Percentiles rank a stretch among this genome's conserved stretches.
These are phyloP conservation scores for Drosophila mulleri DNA, from an alignment of 2,888 invertebrate genomes.

Conservation along the genomic window DNA sequence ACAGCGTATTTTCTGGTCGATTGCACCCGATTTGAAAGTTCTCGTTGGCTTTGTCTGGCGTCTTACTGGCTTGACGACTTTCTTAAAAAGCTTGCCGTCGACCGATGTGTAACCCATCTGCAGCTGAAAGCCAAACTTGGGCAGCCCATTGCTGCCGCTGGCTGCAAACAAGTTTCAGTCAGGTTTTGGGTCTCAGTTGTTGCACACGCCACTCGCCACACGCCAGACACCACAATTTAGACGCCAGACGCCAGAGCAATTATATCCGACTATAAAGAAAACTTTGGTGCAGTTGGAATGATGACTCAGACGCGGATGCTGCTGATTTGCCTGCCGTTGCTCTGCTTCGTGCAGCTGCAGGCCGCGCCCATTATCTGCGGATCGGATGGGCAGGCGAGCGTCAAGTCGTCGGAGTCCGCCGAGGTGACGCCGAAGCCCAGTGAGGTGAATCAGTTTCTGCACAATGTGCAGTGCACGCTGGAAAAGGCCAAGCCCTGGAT, in stretches of 20 bases:
- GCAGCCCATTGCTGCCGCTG: conserved; percentile 39
- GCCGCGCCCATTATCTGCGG: conserved; percentile 61
- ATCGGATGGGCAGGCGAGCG: conserved; percentile 23
- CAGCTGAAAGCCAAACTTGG: conserved; percentile 51
- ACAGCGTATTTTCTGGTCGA: background rate
- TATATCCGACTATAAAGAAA: conserved; percentile 5
- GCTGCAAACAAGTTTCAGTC: conserved; percentile 76
- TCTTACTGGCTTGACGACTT: conserved; percentile 59
- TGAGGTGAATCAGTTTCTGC: conserved; percentile 77
- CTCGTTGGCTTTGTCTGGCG: conserved; percentile 1
- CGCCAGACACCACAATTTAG: conserved; percentile 24
- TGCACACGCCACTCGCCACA: conserved; percentile 27
- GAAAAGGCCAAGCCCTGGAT: conserved; percentile 83
- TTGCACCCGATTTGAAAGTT: background rate
- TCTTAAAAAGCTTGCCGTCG: conserved; percentile 41
- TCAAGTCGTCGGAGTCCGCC: conserved; percentile 13
- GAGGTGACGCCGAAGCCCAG: conserved; percentile 52
- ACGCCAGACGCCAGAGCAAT: background rate
- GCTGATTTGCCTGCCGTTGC: conserved; percentile 22
- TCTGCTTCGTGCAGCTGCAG: conserved; percentile 31
- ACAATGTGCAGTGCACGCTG: conserved; percentile 78
- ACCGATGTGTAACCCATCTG: conserved; percentile 8
- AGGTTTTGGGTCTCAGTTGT: conserved; percentile 56
- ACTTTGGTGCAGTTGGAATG: conserved; percentile 9
- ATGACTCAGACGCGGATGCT: conserved; percentile 48